Conservation (phyloP, 2,888 invertebrate genomes). For the Melangyna quadrimaculata region DNA sequence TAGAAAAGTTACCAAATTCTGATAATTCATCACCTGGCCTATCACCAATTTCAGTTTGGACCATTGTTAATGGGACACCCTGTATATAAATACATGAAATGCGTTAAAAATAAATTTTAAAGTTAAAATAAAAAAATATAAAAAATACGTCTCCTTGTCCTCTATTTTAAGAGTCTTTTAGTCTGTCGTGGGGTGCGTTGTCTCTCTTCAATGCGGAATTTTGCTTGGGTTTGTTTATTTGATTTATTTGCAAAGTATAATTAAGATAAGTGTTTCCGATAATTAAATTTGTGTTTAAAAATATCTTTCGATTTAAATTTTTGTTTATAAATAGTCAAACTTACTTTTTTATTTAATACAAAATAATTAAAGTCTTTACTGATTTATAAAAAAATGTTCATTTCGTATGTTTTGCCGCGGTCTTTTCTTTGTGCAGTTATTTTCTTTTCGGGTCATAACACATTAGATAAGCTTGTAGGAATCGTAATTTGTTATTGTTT, state of each 20-base stretch:
- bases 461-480: too few species aligned
- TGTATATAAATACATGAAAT: conserved; percentile 7
- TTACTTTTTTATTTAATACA: too few species aligned
- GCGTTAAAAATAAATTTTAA: conserved; percentile 55
- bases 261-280: not conserved
- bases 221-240: conserved; percentile 8
- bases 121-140: not conserved
- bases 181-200: conserved; percentile 36
- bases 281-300: not conserved
- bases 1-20: too few species aligned
- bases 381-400: too few species aligned
- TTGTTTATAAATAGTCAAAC: not conserved
- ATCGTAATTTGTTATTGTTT: too few species aligned
- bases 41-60: too few species aligned
- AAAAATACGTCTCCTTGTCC: conserved; percentile 4
- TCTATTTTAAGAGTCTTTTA: conserved; percentile 51
- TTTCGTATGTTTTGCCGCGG: too few species aligned
- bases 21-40: too few species aligned
- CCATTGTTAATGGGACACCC: too few species aligned
- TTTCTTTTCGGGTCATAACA: too few species aligned
- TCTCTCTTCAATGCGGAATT: conserved; percentile 19
- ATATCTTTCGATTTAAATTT: not conserved
- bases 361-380: too few species aligned
- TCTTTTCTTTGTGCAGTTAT: too few species aligned
- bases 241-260: conserved; percentile 26